phyloP scores from a whole-genome alignment of 2,888 invertebrate species.

The Tipula lateralis region DNA sequence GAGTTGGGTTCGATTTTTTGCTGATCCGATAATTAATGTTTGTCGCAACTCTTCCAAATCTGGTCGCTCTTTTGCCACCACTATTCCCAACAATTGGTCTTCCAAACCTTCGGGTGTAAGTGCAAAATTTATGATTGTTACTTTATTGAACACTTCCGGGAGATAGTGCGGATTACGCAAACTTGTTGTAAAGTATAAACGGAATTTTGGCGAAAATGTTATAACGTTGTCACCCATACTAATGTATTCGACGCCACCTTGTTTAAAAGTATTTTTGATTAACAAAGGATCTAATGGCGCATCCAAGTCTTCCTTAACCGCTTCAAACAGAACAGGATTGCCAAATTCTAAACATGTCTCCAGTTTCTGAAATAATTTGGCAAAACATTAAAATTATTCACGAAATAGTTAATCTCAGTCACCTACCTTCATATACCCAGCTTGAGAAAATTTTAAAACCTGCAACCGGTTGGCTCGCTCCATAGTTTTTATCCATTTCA shows the following conservation, averaged over 20 bases:
- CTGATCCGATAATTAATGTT: slow-evolving; percentile 70
- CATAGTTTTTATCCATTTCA: slow-evolving; percentile 87
- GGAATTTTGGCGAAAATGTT: slow-evolving; percentile 72
- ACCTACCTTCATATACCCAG: slow-evolving; percentile 46
- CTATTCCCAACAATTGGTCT: slow-evolving; percentile 80
- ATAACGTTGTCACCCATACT: slow-evolving; percentile 81
- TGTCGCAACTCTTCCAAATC: slow-evolving; percentile 81
- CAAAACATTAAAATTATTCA: neutral
- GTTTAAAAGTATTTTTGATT: slow-evolving; percentile 69
- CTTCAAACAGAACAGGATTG: slow-evolving; percentile 74
- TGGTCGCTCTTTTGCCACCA: slow-evolving; percentile 84
- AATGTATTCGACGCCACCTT: slow-evolving; percentile 69
- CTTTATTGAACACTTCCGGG: slow-evolving; percentile 80
- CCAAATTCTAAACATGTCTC: slow-evolving; percentile 70
- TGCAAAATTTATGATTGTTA: slow-evolving; percentile 83
- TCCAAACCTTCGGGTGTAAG: slow-evolving; percentile 68
- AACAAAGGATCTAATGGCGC: slow-evolving; percentile 81
- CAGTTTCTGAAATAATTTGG: slow-evolving; percentile 53
- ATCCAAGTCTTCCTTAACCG: slow-evolving; percentile 78
- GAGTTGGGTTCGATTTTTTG: slow-evolving; percentile 73
- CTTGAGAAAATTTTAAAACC: slow-evolving; percentile 47
- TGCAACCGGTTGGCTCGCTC: slow-evolving; percentile 53
- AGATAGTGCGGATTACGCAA: slow-evolving; percentile 83
- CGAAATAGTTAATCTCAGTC: neutral
- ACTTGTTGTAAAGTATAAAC: slow-evolving; percentile 82